Evolutionary conservation across 1,140 invertebrate species (phyloP).

Genomic region (Tribolium madens): DNA sequence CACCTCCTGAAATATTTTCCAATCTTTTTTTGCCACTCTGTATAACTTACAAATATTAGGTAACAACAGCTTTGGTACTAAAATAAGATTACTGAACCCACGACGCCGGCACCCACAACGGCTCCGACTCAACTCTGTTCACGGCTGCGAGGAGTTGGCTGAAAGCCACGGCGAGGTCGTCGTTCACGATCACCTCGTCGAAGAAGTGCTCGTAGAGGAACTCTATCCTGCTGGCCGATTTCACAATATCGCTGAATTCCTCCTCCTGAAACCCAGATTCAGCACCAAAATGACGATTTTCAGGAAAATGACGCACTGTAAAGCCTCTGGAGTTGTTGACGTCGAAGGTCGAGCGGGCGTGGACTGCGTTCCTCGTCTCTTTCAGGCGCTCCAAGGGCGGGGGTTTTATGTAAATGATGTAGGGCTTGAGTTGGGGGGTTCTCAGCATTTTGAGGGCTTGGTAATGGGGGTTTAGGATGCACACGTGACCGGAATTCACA

Average conservation of each 20-base stretch:
- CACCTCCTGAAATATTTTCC: too few species aligned
- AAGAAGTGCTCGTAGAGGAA: constrained; percentile 95
- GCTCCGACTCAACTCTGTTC: constrained; percentile 90
- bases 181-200: constrained; percentile 93
- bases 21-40: too few species aligned
- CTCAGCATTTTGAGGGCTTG: constrained; percentile 94
- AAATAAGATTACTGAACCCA: constrained; percentile 84
- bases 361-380: constrained; percentile 81
- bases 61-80: constrained; percentile 39
- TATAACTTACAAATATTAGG: constrained; percentile 32
- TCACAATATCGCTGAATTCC: constrained; percentile 91
- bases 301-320: constrained; percentile 76
- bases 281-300: not conserved
- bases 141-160: constrained; percentile 86
- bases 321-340: constrained; percentile 89
- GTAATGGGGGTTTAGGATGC: constrained; percentile 95
- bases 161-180: constrained; percentile 88
- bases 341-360: constrained; percentile 91
- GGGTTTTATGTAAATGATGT: constrained; percentile 94
- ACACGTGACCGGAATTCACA: constrained; percentile 89
- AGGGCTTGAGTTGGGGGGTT: constrained; percentile 92
- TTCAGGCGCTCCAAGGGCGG: constrained; percentile 88
- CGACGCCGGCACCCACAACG: constrained; percentile 94
- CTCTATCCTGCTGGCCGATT: constrained; percentile 90
- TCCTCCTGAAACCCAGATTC: constrained; percentile 79